Percentiles rank a stretch among this genome's conserved stretches.
phyloP scores from a whole-genome alignment of 2,113 vertebrate genomes.

The Lutjanus erythropterus region DNA sequence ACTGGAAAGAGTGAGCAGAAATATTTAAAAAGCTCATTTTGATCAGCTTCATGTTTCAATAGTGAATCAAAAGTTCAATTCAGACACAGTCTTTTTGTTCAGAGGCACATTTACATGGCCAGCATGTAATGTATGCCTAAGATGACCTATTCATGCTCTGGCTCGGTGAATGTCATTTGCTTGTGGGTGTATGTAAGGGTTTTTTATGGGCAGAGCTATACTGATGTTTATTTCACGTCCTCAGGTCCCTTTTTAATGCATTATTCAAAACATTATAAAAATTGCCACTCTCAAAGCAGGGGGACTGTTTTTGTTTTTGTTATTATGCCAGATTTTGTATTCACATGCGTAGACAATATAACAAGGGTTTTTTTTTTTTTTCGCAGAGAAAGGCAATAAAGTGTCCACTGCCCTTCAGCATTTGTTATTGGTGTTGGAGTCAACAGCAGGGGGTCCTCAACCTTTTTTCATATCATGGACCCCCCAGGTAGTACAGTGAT shows the following conservation, averaged over 20 bases:
- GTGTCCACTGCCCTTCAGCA: conserved; percentile 6
- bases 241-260: conserved; percentile 61
- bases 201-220: conserved; percentile 26
- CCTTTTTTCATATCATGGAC: conserved; percentile 13
- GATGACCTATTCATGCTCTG: conserved; percentile 32
- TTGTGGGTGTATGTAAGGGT: conserved; percentile 34
- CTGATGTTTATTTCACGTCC: conserved; percentile 63
- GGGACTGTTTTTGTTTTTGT: conserved; percentile 55
- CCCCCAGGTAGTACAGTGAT: not conserved
- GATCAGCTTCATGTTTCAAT: not conserved
- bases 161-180: conserved; percentile 37
- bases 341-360: conserved; percentile 17
- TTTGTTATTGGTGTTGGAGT: conserved; percentile 31
- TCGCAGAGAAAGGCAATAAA: conserved; percentile 48
- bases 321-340: conserved; percentile 40
- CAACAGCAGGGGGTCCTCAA: conserved; percentile 19
- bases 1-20: conserved; percentile 24
- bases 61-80: conserved; percentile 42
- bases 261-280: conserved; percentile 67
- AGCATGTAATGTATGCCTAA: conserved; percentile 23
- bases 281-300: conserved; percentile 32
- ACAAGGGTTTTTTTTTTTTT: conserved; percentile 22
- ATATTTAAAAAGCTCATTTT: conserved; percentile 28
- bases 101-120: conserved; percentile 32
- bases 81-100: conserved; percentile 16